Percentiles rank a stretch among this genome's conserved stretches.
phyloP scores from a whole-genome alignment of 1,140 invertebrate species.

The Anagrus nilaparvatae region DNA sequence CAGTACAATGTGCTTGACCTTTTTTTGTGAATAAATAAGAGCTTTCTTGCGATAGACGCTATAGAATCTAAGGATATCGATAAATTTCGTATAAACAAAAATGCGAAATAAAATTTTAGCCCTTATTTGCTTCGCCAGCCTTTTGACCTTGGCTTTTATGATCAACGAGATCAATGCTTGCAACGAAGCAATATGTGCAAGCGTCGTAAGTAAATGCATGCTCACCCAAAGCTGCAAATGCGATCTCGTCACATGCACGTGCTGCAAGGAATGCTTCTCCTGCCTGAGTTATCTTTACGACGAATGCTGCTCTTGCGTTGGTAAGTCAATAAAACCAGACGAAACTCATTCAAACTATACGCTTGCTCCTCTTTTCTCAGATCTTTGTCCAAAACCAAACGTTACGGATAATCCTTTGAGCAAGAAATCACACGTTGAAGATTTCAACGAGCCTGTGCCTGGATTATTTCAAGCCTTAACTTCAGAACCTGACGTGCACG shows the following conservation, averaged over 20 bases:
- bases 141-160: slow-evolving; percentile 10
- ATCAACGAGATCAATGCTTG: slow-evolving; percentile 41
- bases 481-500: slow-evolving; percentile 59
- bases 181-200: slow-evolving; percentile 85
- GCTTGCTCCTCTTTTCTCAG: slow-evolving; percentile 36
- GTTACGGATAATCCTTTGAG: slow-evolving; percentile 58
- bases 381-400: slow-evolving; percentile 82
- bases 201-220: slow-evolving; percentile 92
- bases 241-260: slow-evolving; percentile 74
- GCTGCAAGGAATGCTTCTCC: slow-evolving; percentile 84
- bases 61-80: too few relatives aligned
- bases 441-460: slow-evolving; percentile 69
- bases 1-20: too few relatives aligned
- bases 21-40: too few relatives aligned
- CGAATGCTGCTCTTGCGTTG: slow-evolving; percentile 92
- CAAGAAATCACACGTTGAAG: slow-evolving; percentile 79
- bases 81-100: too few relatives aligned
- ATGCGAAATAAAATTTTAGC: too few relatives aligned
- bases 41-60: too few relatives aligned
- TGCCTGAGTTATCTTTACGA: slow-evolving; percentile 81
- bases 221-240: slow-evolving; percentile 92
- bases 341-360: neutral
- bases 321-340: slow-evolving; percentile 52
- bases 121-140: too few relatives aligned
- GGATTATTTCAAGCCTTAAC: slow-evolving; percentile 75